Evolutionary conservation across 2,113 vertebrate genomes (phyloP), one percentile per base, ranked within the genome.

Genomic region (Propithecus coquereli): DNA sequence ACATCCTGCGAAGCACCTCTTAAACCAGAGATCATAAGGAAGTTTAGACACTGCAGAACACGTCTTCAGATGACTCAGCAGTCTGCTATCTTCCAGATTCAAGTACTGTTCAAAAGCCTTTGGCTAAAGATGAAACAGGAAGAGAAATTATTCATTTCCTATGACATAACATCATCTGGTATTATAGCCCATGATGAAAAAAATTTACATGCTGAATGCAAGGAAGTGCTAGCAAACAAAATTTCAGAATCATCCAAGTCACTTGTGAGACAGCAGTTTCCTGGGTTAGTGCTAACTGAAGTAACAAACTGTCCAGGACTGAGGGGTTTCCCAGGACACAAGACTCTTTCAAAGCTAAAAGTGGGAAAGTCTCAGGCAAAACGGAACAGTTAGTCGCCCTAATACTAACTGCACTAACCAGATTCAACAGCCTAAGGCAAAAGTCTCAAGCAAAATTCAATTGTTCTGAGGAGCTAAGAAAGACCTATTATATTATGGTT

Each of bases 71-170:
- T 99, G 99, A 92, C 90, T 98, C 93, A 99, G 98, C 82, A 99
- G 99, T 22, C 98, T 98, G 91, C 97, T 98, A 10, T 99, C 99
- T 98, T 99, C 99, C 98, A 99, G 98, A 97, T 98, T 99, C 98
- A 99, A 98, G 97, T 99, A 99, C 61, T 99, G 99, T 98, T 99
- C 99, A 98, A 99, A 98, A 96, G 99, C 98, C 98, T 99, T 99
- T 32, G 99, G 99, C 99, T 99, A 91, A 65, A 74, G 87, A 97
- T 87, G 0, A 96, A 93, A 94, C 23, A 40, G 34, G 22, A 97
- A 97, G 87, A 95, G 20, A 80, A 45, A 32, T 91, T n/a, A 97
- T n/a, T 92, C 27, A n/a, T 59, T 94, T 91, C 47, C 93, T 81
- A 17, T 92, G 65, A 95, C 45, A 1, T 71, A 70, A 82, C 0